These are phyloP conservation scores for Coluber constrictor DNA, from an alignment of 2,797 vertebrate species.

Conservation along the genomic window DNA sequence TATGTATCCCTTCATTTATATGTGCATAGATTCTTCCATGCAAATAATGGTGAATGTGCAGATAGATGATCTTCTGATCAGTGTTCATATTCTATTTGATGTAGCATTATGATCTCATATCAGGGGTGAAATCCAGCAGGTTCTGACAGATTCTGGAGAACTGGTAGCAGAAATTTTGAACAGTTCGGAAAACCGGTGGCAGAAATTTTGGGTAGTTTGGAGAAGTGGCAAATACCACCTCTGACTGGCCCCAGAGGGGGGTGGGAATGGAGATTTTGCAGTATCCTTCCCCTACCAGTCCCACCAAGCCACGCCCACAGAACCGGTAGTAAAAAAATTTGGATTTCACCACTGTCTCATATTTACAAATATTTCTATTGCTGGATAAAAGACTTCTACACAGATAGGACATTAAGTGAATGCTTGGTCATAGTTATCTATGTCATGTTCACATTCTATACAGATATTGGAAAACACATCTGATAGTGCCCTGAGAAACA, in stretches of 20 bases:
- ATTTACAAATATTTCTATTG: not conserved
- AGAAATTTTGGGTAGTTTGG: too few species aligned
- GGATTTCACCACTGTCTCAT: not conserved
- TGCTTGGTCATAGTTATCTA: not conserved
- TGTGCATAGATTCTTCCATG: not conserved
- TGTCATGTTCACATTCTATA: not conserved
- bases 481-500: not conserved
- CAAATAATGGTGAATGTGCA: not conserved
- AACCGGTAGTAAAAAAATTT: too few species aligned
- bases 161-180: too few species aligned
- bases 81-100: not conserved
- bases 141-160: too few species aligned
- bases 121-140: too few species aligned
- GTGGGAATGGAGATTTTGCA: too few species aligned
- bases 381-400: not conserved
- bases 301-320: too few species aligned
- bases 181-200: too few species aligned
- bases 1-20: not conserved
- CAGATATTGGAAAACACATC: not conserved
- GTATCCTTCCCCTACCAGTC: too few species aligned
- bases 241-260: too few species aligned
- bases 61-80: not conserved
- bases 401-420: not conserved
- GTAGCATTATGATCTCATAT: not conserved
- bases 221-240: too few species aligned